These are phyloP conservation scores for Lepidothrix coronata DNA, from an alignment of 2,113 vertebrate species.

Conservation along the genomic window DNA sequence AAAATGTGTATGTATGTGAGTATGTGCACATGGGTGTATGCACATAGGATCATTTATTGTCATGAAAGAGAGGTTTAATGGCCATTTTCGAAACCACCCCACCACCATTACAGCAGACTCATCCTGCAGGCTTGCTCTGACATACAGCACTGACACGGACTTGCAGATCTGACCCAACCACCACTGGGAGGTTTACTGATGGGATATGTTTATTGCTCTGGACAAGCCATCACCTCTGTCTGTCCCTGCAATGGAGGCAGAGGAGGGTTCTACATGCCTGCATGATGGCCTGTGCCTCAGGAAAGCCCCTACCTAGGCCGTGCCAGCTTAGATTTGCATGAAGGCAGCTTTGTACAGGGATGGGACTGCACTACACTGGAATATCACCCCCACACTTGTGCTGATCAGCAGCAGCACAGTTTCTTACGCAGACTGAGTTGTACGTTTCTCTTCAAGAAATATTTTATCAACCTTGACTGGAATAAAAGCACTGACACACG, in stretches of 20 bases:
- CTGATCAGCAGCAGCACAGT: rapidly evolving
- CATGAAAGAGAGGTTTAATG: not conserved
- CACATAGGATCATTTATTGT: not conserved
- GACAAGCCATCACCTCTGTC: not conserved
- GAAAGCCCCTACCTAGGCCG: not conserved
- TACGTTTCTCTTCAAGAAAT: not conserved
- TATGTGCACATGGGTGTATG: no score
- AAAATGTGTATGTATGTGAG: not conserved
- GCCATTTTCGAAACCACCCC: not conserved
- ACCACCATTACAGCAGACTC: not conserved
- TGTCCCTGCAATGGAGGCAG: not conserved
- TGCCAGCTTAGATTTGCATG: rapidly evolving
- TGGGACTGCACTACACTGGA: not conserved
- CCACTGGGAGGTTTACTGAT: rapidly evolving
- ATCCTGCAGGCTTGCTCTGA: not conserved
- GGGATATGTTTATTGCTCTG: not conserved
- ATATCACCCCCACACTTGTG: rapidly evolving
- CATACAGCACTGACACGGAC: rapidly evolving
- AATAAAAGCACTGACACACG: not conserved
- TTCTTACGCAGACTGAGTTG: not conserved
- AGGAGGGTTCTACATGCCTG: not conserved
- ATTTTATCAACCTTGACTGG: not conserved
- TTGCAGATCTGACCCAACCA: not conserved
- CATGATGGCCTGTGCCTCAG: rapidly evolving
- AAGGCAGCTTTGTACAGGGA: not conserved